phyloP scores from a whole-genome alignment of 2,113 vertebrate genomes.

The Dicrurus megarhynchus region DNA sequence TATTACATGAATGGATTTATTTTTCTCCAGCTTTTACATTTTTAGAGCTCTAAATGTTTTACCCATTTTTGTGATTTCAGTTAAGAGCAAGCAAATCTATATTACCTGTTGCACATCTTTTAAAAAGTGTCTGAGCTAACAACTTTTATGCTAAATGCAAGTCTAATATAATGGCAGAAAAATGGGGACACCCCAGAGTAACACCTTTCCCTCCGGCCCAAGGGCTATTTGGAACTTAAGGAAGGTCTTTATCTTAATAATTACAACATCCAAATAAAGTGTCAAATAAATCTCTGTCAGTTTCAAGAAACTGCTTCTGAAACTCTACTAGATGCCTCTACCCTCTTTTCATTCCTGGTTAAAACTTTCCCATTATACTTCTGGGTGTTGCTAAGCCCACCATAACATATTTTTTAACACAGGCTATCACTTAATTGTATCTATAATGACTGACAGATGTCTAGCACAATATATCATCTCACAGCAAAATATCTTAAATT shows the following conservation, averaged over 20 bases:
- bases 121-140: background rate
- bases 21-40: background rate
- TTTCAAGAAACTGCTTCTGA: slow-evolving; percentile 28
- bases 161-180: background rate
- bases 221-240: background rate
- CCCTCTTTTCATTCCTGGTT: slow-evolving; percentile 13
- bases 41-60: background rate
- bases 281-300: slow-evolving; percentile 22
- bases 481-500: background rate
- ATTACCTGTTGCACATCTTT: background rate
- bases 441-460: background rate
- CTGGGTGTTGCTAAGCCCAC: slow-evolving; percentile 7
- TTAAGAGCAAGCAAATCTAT: background rate
- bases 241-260: slow-evolving; percentile 32
- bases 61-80: background rate
- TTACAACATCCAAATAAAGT: slow-evolving; percentile 42
- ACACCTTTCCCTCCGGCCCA: background rate
- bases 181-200: background rate
- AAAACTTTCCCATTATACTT: slow-evolving; percentile 10
- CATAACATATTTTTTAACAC: background rate
- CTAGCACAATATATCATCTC: background rate
- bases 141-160: background rate
- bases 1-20: background rate
- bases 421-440: background rate
- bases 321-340: slow-evolving; percentile 14